phyloP scores from a whole-genome alignment of 2,113 vertebrate species.

The Entelurus aequoreus region DNA sequence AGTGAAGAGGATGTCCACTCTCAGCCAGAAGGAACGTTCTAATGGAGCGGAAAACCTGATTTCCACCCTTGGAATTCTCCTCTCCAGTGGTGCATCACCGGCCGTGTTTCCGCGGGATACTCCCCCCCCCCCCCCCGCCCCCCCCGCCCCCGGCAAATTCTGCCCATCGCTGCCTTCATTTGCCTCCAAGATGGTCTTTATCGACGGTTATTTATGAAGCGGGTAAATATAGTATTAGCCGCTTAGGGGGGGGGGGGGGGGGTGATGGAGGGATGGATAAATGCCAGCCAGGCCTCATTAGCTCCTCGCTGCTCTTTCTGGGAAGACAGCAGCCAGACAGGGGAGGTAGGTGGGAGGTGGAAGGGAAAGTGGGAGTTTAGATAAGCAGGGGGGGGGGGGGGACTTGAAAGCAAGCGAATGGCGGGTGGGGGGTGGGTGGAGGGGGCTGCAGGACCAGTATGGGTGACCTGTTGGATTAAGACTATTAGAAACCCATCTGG shows the following conservation, averaged over 20 bases:
- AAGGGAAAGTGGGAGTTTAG: slow-evolving; percentile 39
- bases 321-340: slow-evolving; percentile 57
- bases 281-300: slow-evolving; percentile 71
- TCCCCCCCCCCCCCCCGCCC: neutral
- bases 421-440: slow-evolving; percentile 15
- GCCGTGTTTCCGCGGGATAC: slow-evolving; percentile 20
- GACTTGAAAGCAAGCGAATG: slow-evolving; percentile 50
- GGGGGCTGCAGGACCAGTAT: slow-evolving; percentile 29
- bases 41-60: slow-evolving; percentile 63
- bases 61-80: slow-evolving; percentile 50
- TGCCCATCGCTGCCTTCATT: slow-evolving; percentile 1
- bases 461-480: slow-evolving; percentile 69
- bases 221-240: slow-evolving; percentile 34
- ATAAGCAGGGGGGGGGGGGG: slow-evolving; percentile 54
- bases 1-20: slow-evolving; percentile 48
- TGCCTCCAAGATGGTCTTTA: slow-evolving; percentile 17
- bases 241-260: slow-evolving; percentile 24
- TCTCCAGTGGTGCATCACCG: slow-evolving; percentile 45
- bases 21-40: slow-evolving; percentile 51
- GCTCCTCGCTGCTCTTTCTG: slow-evolving; percentile 61
- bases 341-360: slow-evolving; percentile 5
- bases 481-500: slow-evolving; percentile 72
- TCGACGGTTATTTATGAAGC: slow-evolving; percentile 20
- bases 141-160: neutral
- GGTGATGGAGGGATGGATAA: slow-evolving; percentile 57